Evolutionary conservation across 2,888 invertebrate genomes (phyloP), one percentile per base, ranked within the genome.

Genomic region (Diachrysia chrysitis): DNA sequence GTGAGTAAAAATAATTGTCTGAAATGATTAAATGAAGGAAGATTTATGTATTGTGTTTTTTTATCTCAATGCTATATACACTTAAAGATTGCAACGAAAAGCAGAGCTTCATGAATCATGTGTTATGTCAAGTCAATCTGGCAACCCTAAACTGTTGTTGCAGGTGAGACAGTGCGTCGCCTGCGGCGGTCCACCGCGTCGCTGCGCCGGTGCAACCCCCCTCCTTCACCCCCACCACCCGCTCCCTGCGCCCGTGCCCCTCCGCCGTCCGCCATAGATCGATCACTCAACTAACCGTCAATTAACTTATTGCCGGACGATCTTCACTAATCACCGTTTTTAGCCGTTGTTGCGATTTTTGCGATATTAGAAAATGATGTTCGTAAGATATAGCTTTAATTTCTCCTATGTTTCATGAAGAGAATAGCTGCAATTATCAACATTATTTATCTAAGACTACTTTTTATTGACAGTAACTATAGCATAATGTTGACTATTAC

Each of bases 111-210:
- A 12, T 48, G 48, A 48, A 48, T 10, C 48, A 48, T 51, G 54
- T 9, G 46, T 19, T 16, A 19, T 55, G 58, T 56, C 23, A 14
- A 57, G 23, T 54, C 51, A 59, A 42, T 61, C 61, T 67, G 78
- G 72, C 90, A 92, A 70, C 93, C 93, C 92, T 93, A 84, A 53
- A 62, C 65, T 77, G 78, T 81, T 79, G 90, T 81, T 82, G 90
- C 92, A 92, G 92, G 91, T 91, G 92, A 91, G 92, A 92, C 91
- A 89, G 90, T 88, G 85, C 88, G 93, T 93, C 91, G 93, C 94
- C 92, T 84, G 88, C 84, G 93, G 93, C 93, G 88, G 78, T 87
- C 86, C 84, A 83, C 87, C 85, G 83, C 89, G 89, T 85, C 89
- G 89, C 84, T 88, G 89, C 87, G 87, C 86, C 82, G 79, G 89